Evolutionary conservation across 2,888 invertebrate species (phyloP), one percentile per base, ranked within the genome.

Genomic region (Rhogogaster chlorosoma): DNA sequence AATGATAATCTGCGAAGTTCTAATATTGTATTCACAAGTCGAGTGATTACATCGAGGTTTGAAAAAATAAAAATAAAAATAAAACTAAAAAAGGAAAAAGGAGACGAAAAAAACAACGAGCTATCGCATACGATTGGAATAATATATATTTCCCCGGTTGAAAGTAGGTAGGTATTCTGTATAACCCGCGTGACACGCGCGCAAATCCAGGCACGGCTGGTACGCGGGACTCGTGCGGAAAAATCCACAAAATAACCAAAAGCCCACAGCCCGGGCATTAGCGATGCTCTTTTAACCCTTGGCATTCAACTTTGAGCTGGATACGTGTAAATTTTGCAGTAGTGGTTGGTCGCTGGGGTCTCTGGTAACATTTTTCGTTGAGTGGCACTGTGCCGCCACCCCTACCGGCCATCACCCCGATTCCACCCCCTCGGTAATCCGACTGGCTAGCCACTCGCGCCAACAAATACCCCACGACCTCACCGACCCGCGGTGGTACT

Each of bases 251-350:
- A 93, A 93, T 93, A 93, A 93, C 93, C 92, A 92, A 83, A 67
- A 83, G 83, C 83, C 83, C 83, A 67, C 70, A 92, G 92, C 92
- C 91, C 92, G 92, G 92, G 92, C 93, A 93, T 93, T 93, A 93
- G 93, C 92, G 90, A 93, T 93, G 93, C 93, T 93, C 93, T 93
- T 93, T 93, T 93, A 93, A 92, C 93, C 92, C 91, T 91, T 90
- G 86, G 89, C 89, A 92, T 92, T 92, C 91, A 92, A 90, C 89
- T 89, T 90, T 89, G 89, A 42, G 78, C 92, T 88, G 88, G 93
- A 92, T 93, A 92, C 93, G 93, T 93, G 93, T 93, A 93, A 93
- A 93, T 93, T 93, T 93, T 93, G 91, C 92, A 93, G 91, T 91
- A 91, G 92, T 89, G 92, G 93, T 93, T 90, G 91, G 89, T 91